phyloP scores from a whole-genome alignment of 2,113 vertebrate species.

The Plecotus auritus region DNA sequence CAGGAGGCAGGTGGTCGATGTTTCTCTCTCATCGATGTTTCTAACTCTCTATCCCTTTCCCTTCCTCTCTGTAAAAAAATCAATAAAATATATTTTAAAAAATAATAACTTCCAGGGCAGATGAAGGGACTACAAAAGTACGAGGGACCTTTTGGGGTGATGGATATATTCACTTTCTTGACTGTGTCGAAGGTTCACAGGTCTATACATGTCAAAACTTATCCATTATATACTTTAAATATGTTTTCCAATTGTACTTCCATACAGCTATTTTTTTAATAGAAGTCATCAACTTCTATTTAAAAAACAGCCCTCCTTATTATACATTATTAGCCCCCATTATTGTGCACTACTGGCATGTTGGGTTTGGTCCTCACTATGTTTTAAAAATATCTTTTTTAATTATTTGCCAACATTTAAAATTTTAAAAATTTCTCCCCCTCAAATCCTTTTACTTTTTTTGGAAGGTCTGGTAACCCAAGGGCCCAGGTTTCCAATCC shows the following conservation, averaged over 20 bases:
- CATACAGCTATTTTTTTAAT: background rate
- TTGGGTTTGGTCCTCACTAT: background rate
- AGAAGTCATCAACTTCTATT: background rate
- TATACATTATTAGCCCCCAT: background rate
- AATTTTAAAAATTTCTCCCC: slow-evolving; percentile 20
- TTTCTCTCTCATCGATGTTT: no score
- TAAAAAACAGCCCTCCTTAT: background rate
- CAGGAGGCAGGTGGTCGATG: no score
- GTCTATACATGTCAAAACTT: background rate
- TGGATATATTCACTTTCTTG: background rate
- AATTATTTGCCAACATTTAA: slow-evolving; percentile 17
- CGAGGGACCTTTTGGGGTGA: background rate
- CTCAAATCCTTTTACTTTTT: background rate
- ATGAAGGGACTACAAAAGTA: background rate
- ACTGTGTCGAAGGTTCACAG: background rate
- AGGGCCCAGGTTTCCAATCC: background rate
- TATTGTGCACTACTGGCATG: background rate
- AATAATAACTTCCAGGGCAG: background rate
- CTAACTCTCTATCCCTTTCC: no score
- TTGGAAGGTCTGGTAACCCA: background rate
- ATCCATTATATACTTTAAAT: background rate
- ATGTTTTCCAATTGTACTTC: background rate
- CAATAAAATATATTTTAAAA: background rate
- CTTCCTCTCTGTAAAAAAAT: no score
- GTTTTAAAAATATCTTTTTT: background rate